Evolutionary conservation across 2,888 invertebrate species (phyloP), one percentile per base, ranked within the genome.

Genomic region (Xanthia icteritia): DNA sequence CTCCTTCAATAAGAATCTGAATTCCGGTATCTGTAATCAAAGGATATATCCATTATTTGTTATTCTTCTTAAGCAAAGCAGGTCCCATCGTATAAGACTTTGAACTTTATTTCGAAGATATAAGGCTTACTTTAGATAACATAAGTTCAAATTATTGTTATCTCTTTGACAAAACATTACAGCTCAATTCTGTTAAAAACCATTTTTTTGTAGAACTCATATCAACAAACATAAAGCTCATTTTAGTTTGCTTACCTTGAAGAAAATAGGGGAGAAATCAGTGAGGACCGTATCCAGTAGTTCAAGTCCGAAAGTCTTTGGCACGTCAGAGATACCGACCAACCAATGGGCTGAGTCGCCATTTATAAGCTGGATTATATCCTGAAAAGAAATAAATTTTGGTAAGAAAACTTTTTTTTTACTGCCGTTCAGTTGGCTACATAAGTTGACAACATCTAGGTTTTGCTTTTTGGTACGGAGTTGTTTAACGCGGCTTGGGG

Each of bases 311-410:
- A 99, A 99, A 0, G 99, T 99, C 89, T 99, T 97, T 5, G 99
- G 99, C 98, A 99, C 99, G 95, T 99, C 99, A 5, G 99, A 98
- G 97, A 99, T 98, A 11, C 99, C 99, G 65, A 98, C 97, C 76
- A 99, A 97, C 99, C 99, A 99, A 89, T 98, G 98, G 0, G 99
- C 99, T 90, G 99, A 98, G 94, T 99, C 99, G 0, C 99, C 99
- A 95, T 99, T 99, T 13, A 99, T 98, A 71, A 99, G 96, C 92
- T 99, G 99, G 58, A 99, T 99, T 89, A 99, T 97, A 95, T 99
- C 99, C 98, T 99, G 92, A 5, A 93, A 94, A 73, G 27, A 45
- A 17, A 4, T 8, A 11, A 8, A 3, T 23, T 20, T 13, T 4
- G 58, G 5, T 48, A 36, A 36, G 11, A 54, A 20, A 20, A 13